Conservation (phyloP, 2,888 invertebrate species). For the Blera fallax region DNA sequence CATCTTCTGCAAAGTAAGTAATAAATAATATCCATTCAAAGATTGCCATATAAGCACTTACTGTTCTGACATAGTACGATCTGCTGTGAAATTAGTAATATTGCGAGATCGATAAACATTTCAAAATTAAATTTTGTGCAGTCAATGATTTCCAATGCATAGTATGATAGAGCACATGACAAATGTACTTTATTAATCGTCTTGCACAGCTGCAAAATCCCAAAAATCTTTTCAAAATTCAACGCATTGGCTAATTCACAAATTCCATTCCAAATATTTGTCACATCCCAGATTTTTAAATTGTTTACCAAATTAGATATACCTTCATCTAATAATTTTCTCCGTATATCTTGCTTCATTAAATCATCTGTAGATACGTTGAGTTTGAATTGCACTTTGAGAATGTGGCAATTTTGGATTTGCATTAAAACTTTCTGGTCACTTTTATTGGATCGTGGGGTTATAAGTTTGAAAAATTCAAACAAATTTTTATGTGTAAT, state of each 20-base stretch:
- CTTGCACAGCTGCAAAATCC: constrained; percentile 76
- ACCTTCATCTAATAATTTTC: constrained; percentile 75
- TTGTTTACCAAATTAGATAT: constrained; percentile 75
- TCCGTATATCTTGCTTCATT: constrained; percentile 73
- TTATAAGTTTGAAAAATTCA: constrained; percentile 78
- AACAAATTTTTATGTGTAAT: constrained; percentile 75
- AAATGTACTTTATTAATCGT: constrained; percentile 77
- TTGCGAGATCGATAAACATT: constrained; percentile 77
- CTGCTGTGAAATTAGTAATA: constrained; percentile 79
- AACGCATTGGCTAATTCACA: constrained; percentile 76
- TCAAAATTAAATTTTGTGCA: constrained; percentile 75
- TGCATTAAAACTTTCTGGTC: constrained; percentile 74
- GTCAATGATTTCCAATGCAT: constrained; percentile 76
- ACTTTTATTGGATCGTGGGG: constrained; percentile 71
- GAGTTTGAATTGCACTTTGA: constrained; percentile 76
- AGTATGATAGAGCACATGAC: constrained; percentile 78
- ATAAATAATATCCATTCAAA: background rate
- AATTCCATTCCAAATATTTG: constrained; percentile 76
- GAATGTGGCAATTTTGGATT: constrained; percentile 76
- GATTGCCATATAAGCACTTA: constrained; percentile 37
- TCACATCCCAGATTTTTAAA: constrained; percentile 74
- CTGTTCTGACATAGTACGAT: constrained; percentile 73
- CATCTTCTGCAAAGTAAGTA: constrained; percentile 7
- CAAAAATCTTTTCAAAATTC: constrained; percentile 76
- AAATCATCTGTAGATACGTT: constrained; percentile 74